Conservation (phyloP, 1,140 invertebrate species). For the Globodera ellingtonae region DNA sequence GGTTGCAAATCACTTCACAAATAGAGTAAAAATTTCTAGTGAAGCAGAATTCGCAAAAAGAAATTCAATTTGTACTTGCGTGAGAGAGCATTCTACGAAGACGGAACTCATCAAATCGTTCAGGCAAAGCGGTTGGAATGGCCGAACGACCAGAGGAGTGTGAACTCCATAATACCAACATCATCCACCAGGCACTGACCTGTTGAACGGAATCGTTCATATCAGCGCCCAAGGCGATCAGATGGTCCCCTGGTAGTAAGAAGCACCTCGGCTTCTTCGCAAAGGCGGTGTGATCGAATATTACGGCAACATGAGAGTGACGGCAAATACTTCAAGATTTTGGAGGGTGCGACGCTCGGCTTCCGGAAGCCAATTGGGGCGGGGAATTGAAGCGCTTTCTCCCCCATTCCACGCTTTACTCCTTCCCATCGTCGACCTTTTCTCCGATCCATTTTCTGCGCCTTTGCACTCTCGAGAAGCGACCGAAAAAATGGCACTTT, state of each 20-base stretch:
- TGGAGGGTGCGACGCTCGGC: not conserved
- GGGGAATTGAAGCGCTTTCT: not conserved
- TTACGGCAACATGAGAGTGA: too few species aligned
- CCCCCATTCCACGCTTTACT: too few species aligned
- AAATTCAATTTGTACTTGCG: too few species aligned
- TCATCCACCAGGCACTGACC: constrained; percentile 64
- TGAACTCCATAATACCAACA: constrained; percentile 57
- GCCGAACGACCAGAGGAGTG: constrained; percentile 51
- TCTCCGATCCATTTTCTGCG: not conserved
- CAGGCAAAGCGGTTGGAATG: constrained; percentile 62
- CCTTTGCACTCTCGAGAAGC: not conserved
- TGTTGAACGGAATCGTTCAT: not conserved
- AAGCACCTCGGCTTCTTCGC: not conserved
- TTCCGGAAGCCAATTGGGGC: not conserved
- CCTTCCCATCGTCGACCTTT: too few species aligned
- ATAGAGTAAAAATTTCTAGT: too few species aligned
- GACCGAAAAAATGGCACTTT: too few species aligned
- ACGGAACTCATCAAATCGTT: constrained; percentile 64
- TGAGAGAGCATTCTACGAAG: constrained; percentile 64
- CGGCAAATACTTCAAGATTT: too few species aligned
- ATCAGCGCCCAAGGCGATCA: not conserved
- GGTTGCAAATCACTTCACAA: too few species aligned
- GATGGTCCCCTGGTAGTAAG: not conserved
- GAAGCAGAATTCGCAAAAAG: too few species aligned
- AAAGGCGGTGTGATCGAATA: too few species aligned